phyloP scores from a whole-genome alignment of 92 coral and sea anemone species.

The Epizoanthus rinbou region DNA sequence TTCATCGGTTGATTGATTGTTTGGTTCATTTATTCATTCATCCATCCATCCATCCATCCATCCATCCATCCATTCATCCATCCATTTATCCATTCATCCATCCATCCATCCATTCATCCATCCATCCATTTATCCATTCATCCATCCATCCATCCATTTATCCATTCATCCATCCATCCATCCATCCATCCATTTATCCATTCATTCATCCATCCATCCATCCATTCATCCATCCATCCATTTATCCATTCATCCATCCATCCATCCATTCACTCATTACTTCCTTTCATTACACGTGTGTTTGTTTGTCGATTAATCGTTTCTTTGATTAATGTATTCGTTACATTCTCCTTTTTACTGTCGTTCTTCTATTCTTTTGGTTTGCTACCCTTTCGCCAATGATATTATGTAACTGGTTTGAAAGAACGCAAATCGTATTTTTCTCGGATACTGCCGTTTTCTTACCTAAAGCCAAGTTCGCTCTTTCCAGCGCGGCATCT shows the following conservation, averaged over 20 bases:
- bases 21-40: background rate
- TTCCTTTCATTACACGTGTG: background rate
- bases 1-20: background rate
- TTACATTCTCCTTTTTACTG: background rate
- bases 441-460: background rate
- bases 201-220: background rate
- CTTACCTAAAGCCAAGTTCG: constrained; percentile 75
- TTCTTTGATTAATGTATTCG: background rate
- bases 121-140: no score
- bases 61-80: no score
- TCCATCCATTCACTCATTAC: background rate
- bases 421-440: no score
- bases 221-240: background rate
- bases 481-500: constrained; percentile 77
- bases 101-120: no score
- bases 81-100: no score
- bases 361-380: background rate
- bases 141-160: no score
- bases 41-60: background rate
- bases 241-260: background rate
- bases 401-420: background rate
- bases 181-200: background rate
- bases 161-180: background rate
- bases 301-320: no score
- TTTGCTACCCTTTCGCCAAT: no score